Base-by-base conservation (phyloP, 2,888 invertebrate species). In the Mayetiola destructor region DNA sequence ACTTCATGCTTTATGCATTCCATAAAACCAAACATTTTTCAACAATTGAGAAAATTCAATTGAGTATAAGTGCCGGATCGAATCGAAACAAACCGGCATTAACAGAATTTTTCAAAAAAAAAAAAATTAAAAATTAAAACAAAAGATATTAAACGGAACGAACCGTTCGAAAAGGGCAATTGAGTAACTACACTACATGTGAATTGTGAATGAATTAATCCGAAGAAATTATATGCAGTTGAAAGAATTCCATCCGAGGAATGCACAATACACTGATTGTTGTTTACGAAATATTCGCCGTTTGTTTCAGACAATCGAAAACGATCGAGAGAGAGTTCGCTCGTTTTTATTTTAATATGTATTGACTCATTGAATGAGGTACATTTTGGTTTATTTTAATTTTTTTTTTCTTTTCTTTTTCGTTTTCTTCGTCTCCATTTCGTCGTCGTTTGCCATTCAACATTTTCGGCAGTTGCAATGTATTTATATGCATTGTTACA, bases 191-290 rank as follows among this genome's bases (percentile, higher is more conserved):
- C 48, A 16, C 27, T 48, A 16, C 14, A 48, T 27, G 16, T 48
- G 48, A 27, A 48, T 48, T 48, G 48, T 48, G 48, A 48, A 48
- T 48, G 48, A 9, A n/a, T 48, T 27, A 48, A 48, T 48, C 48
- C 8, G 48, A 14, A 48, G n/a, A 48, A 27, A 27, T 48, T 23
- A 48, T 48, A 27, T 48, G 48, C 16, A 48, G 27, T 48, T n/a
- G n/a, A n/a, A n/a, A n/a, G n/a, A n/a, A n/a, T n/a, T n/a, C n/a
- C n/a, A n/a, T n/a, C n/a, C n/a, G n/a, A n/a, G n/a, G n/a, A n/a
- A n/a, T n/a, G n/a, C n/a, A n/a, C n/a, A n/a, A n/a, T n/a, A n/a
- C n/a, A n/a, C n/a, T n/a, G n/a, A n/a, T n/a, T n/a, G n/a, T n/a
- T n/a, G n/a, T n/a, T n/a, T n/a, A n/a, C n/a, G n/a, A n/a, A n/a